phyloP scores from a whole-genome alignment of 2,113 vertebrate species.

The Clarias magur region DNA sequence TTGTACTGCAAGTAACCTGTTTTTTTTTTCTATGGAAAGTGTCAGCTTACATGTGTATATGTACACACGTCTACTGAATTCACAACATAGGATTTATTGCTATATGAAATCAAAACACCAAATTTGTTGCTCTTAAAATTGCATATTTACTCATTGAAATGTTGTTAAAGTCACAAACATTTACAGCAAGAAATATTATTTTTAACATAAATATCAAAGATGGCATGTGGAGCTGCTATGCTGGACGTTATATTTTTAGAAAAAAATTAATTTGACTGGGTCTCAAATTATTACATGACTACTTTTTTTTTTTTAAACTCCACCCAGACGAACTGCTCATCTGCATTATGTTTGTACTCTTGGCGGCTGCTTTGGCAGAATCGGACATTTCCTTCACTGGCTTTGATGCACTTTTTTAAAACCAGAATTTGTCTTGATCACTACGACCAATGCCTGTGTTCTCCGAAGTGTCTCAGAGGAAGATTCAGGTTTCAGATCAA shows the following conservation, averaged over 20 bases:
- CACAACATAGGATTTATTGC: constrained; percentile 18
- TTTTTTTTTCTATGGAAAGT: constrained; percentile 51
- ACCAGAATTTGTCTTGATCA: constrained; percentile 11
- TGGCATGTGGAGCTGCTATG: background rate
- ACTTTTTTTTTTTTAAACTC: no score
- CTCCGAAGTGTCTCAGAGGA: background rate
- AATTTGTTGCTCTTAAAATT: constrained; percentile 26
- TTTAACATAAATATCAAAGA: background rate
- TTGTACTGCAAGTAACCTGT: constrained; percentile 49
- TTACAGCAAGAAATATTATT: constrained; percentile 24
- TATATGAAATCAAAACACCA: constrained; percentile 36
- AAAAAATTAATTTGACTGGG: constrained; percentile 10
- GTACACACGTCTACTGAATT: constrained; percentile 34
- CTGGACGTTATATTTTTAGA: background rate
- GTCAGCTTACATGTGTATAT: constrained; percentile 34
- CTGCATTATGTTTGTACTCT: background rate
- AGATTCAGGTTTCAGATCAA: background rate
- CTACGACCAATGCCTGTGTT: constrained; percentile 18
- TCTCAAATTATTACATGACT: constrained; percentile 14
- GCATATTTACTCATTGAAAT: background rate
- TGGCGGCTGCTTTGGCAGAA: constrained; percentile 1
- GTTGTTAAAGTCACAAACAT: background rate
- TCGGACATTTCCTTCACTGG: constrained; percentile 25
- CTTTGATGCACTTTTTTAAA: constrained; percentile 36
- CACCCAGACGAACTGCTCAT: constrained; percentile 21